phyloP scores from a whole-genome alignment of 2,888 invertebrate genomes.

The Sinopyrophorus schimmeli region DNA sequence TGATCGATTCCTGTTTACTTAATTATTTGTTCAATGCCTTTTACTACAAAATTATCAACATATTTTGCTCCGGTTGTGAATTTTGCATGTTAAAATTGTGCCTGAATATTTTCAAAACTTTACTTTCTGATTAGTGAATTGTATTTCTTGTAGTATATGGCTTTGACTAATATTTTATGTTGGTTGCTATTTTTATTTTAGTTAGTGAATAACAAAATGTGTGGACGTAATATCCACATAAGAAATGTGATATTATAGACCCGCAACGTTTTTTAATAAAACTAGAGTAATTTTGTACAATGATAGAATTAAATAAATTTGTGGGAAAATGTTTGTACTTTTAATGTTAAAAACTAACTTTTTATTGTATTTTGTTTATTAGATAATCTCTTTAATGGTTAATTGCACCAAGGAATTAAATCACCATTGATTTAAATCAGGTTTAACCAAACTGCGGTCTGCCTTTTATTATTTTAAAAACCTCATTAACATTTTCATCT shows the following conservation, averaged over 20 bases:
- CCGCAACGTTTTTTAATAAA: constrained; percentile 33
- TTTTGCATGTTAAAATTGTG: constrained; percentile 17
- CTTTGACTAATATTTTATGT: background rate
- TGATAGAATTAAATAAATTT: constrained; percentile 19
- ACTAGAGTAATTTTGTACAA: constrained; percentile 38
- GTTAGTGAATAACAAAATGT: constrained; percentile 30
- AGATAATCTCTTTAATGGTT: too few species aligned
- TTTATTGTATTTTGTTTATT: too few species aligned
- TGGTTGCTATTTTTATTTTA: constrained; percentile 11
- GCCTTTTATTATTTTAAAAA: too few species aligned
- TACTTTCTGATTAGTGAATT: background rate
- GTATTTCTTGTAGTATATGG: background rate
- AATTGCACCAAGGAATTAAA: too few species aligned
- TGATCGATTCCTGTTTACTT: constrained; percentile 4
- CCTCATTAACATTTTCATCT: too few species aligned
- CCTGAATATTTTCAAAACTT: constrained; percentile 6
- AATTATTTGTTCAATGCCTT: background rate
- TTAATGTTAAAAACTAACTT: too few species aligned
- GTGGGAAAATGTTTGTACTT: too few species aligned
- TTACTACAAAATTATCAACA: constrained; percentile 8
- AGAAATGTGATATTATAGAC: constrained; percentile 70
- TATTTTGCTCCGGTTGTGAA: constrained; percentile 19
- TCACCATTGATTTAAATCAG: too few species aligned
- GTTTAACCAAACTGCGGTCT: too few species aligned
- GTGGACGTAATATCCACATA: constrained; percentile 68